A percentile compares a stretch with the other conserved stretches of the same genome.
phyloP scores from a whole-genome alignment of 2,888 invertebrate genomes.

The Nemotelus nigrinus region DNA sequence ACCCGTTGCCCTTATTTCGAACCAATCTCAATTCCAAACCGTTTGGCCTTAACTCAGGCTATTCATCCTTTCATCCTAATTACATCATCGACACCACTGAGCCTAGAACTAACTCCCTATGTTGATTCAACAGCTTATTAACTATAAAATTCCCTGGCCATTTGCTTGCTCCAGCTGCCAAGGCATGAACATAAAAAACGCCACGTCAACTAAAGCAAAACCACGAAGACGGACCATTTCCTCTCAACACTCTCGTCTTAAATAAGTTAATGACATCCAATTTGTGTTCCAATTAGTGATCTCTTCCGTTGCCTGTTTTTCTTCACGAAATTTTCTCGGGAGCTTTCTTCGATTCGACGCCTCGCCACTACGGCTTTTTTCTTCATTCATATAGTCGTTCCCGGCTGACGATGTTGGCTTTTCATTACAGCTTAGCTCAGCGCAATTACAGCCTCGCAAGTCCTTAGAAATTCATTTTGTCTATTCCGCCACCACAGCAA shows the following conservation, averaged over 20 bases:
- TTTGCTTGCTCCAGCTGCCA: too few species aligned
- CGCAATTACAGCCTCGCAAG: neutral
- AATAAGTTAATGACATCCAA: constrained; percentile 43
- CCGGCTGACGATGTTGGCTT: neutral
- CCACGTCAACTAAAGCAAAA: neutral
- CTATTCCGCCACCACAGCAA: neutral
- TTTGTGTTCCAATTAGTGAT: constrained; percentile 43
- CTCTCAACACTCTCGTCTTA: constrained; percentile 3
- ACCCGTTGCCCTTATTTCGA: too few species aligned
- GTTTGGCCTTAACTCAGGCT: too few species aligned
- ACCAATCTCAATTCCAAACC: too few species aligned
- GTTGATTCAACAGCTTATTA: too few species aligned
- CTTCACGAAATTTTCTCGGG: neutral
- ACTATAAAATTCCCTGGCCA: too few species aligned
- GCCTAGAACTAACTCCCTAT: too few species aligned
- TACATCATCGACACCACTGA: too few species aligned
- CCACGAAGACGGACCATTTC: neutral
- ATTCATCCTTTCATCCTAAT: too few species aligned
- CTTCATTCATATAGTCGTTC: neutral
- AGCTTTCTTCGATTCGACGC: neutral
- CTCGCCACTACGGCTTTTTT: neutral
- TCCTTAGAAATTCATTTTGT: constrained; percentile 23
- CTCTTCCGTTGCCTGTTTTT: constrained; percentile 32
- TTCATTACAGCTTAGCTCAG: constrained; percentile 16
- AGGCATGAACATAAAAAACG: too few species aligned